Evolutionary conservation across 2,113 vertebrate species (phyloP).

Genomic region (Myrmecophaga tridactyla): DNA sequence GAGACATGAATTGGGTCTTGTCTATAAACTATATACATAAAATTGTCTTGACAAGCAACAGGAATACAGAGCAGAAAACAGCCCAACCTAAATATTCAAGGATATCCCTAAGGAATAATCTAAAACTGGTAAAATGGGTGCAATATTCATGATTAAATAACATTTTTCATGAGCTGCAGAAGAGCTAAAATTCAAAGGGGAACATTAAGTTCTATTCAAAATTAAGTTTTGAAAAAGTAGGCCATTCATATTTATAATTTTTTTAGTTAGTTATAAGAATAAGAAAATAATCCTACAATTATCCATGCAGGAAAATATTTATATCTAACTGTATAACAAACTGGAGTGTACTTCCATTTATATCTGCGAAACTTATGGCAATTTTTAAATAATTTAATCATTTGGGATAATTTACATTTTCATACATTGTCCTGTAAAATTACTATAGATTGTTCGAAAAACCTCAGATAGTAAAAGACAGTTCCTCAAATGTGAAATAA

Average conservation of each 20-base stretch:
- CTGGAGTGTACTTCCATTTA: neutral
- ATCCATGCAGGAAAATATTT: neutral
- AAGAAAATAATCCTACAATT: neutral
- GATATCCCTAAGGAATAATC: neutral
- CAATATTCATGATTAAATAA: neutral
- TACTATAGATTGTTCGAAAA: neutral
- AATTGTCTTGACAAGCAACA: neutral
- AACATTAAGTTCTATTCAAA: neutral
- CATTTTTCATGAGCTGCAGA: neutral
- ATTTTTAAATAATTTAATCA: neutral
- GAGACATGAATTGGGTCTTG: too few relatives aligned
- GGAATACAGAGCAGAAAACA: neutral
- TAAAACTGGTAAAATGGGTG: neutral
- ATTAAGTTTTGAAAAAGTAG: neutral
- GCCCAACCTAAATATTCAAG: neutral
- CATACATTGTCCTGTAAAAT: neutral
- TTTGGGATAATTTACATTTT: neutral
- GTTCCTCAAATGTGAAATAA: neutral
- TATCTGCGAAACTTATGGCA: neutral
- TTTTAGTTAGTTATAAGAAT: neutral
- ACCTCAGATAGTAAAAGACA: neutral
- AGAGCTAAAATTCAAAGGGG: neutral
- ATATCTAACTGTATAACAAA: neutral
- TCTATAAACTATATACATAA: too few relatives aligned
- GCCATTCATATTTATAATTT: neutral